Conservation (phyloP, 1,140 invertebrate genomes). For the Drosophila asahinai region DNA sequence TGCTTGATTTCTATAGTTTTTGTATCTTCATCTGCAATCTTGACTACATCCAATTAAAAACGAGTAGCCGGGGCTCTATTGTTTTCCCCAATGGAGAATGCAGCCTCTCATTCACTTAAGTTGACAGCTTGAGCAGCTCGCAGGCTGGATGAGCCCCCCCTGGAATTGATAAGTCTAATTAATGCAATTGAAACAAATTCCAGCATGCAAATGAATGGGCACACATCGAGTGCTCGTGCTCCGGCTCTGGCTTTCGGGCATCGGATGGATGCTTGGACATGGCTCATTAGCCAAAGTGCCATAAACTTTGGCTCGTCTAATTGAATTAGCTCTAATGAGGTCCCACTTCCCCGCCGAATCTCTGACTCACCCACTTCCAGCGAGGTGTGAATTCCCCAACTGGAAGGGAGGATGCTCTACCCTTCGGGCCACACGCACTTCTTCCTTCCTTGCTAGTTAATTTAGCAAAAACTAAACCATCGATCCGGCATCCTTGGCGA, state of each 20-base stretch:
- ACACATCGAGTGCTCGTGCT: conserved; percentile 19
- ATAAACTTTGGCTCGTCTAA: conserved; percentile 61
- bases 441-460: neutral
- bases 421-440: conserved; percentile 17
- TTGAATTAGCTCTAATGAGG: conserved; percentile 80
- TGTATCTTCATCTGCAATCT: neutral
- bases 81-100: neutral
- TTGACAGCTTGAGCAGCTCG: conserved; percentile 22
- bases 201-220: conserved; percentile 61
- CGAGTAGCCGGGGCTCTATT: neutral
- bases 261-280: conserved; percentile 29
- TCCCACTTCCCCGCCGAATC: conserved; percentile 3
- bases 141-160: conserved; percentile 3
- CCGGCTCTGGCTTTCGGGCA: conserved; percentile 17
- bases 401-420: neutral
- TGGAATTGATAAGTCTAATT: conserved; percentile 58
- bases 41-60: conserved; percentile 15
- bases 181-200: conserved; percentile 78
- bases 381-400: conserved; percentile 30
- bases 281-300: conserved; percentile 78
- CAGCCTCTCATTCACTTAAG: conserved; percentile 28
- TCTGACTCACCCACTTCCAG: conserved; percentile 16
- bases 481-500: conserved; percentile 8
- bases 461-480: conserved; percentile 47
- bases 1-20: neutral